Base-by-base conservation (phyloP, 2,888 invertebrate species). In the Polyommatus icarus region DNA sequence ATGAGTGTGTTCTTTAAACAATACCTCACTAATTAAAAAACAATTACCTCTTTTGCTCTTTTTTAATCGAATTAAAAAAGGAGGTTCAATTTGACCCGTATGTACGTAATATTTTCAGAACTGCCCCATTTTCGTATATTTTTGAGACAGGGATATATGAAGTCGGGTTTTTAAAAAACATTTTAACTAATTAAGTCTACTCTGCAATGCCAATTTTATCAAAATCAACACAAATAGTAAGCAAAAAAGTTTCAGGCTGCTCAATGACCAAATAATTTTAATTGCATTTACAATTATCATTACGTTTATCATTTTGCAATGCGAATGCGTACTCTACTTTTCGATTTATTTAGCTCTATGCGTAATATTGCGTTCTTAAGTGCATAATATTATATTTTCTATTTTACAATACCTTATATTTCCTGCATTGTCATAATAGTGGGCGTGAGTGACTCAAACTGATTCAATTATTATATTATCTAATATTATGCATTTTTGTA, bases 381-480 rank as follows among this genome's bases (percentile, higher is more conserved):
- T 18, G 54, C 54, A 54, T 54, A 18, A 1, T 46, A 10, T 57
- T n/a, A 57, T n/a, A 7, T 20, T 59, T 59, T 18, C 0, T 10
- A 59, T 1, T 2, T 1, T n/a, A 18, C n/a, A 59, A 61, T 24
- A 61, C 61, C 24, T 12, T 24, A 8, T 61, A 24, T 8, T 3
- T 61, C 10, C 4, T 61, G 10, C 61, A 61, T 61, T 24, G 7
- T 61, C 24, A 24, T 61, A 24, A 61, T 24, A 61, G 61, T 61
- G 61, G 61, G 61, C 61, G 61, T 61, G 61, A 61, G 12, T 61
- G 61, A 61, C 61, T 20, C 24, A 61, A 61, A 12, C 24, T 61
- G 10, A 24, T 61, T n/a, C 20, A 59, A n/a, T 59, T 20, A 59
- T 59, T 3, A 57, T 57, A 32, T 3, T 32, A 32, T 24, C 24